phyloP scores from a whole-genome alignment of 2,113 vertebrate genomes.

The Oreochromis aureus region DNA sequence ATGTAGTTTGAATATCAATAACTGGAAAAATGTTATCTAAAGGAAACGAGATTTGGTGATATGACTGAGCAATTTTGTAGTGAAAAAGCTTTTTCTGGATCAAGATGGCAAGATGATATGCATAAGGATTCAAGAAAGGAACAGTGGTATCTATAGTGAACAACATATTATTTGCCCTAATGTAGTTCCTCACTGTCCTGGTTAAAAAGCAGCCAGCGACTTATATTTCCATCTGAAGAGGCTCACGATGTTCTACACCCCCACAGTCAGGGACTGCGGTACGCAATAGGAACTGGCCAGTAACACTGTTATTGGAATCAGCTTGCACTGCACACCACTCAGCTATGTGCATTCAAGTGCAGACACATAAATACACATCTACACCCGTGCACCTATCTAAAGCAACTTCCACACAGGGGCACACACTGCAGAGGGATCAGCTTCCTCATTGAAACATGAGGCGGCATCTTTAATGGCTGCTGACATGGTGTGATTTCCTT shows the following conservation, averaged over 20 bases:
- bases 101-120: background rate
- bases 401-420: background rate
- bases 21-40: background rate
- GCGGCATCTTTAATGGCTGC: constrained; percentile 53
- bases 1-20: background rate
- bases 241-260: background rate
- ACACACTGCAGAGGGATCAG: constrained; percentile 22
- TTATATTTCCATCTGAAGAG: constrained; percentile 8
- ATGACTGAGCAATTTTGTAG: background rate
- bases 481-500: constrained; percentile 58
- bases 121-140: background rate
- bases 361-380: background rate
- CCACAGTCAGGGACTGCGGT: background rate
- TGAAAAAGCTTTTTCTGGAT: background rate
- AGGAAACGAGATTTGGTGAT: background rate
- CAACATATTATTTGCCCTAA: background rate
- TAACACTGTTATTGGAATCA: constrained; percentile 6
- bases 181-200: background rate
- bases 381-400: background rate
- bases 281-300: background rate
- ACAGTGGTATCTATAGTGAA: background rate
- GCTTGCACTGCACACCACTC: background rate
- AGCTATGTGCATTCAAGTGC: background rate
- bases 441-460: constrained; percentile 46
- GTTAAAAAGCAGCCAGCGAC: background rate